phyloP scores from a whole-genome alignment of 1,140 invertebrate genomes.

The Hyles euphorbiae region DNA sequence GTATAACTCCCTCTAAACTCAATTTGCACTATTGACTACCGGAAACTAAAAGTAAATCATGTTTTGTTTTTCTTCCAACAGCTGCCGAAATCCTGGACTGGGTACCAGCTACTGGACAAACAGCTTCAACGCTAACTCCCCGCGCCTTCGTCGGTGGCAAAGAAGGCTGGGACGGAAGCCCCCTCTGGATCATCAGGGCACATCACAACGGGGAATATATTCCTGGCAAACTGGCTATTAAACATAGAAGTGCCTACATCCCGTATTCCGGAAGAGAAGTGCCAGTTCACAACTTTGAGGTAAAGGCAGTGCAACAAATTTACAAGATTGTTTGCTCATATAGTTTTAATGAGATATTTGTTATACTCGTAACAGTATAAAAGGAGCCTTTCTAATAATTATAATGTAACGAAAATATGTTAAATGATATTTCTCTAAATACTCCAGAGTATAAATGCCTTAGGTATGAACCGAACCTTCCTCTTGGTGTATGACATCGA shows the following conservation, averaged over 20 bases:
- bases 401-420: too few relatives aligned
- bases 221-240: conserved; percentile 56
- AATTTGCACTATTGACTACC: too few relatives aligned
- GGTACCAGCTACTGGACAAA: conserved; percentile 32
- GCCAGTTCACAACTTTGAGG: conserved; percentile 63
- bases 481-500: too few relatives aligned
- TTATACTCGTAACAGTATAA: too few relatives aligned
- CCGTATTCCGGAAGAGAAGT: conserved; percentile 53
- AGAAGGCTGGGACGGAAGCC: conserved; percentile 62
- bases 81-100: conserved; percentile 43
- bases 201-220: conserved; percentile 51
- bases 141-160: conserved; percentile 47
- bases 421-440: too few relatives aligned
- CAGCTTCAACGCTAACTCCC: conserved; percentile 27
- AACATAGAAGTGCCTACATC: conserved; percentile 49
- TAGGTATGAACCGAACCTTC: too few relatives aligned
- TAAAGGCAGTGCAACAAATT: conserved; percentile 21
- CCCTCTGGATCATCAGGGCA: conserved; percentile 57
- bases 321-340: not conserved
- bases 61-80: too few relatives aligned
- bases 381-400: too few relatives aligned
- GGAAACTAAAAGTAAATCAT: too few relatives aligned
- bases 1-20: too few relatives aligned
- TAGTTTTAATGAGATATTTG: not conserved
- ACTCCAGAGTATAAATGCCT: too few relatives aligned